phyloP scores from a whole-genome alignment of 2,888 invertebrate genomes.

The Nudaria mundana region DNA sequence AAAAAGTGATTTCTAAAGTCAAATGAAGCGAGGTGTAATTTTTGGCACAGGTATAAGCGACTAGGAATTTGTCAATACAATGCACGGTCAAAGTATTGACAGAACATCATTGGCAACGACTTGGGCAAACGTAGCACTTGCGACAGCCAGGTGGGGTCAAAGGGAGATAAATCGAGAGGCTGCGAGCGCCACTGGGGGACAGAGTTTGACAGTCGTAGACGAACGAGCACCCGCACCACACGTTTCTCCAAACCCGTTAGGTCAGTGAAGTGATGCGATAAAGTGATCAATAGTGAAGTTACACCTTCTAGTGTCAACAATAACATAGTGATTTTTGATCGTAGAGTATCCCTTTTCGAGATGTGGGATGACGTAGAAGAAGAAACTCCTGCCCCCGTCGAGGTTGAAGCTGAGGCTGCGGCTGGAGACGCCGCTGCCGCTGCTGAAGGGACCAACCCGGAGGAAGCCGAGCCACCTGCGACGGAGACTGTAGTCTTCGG shows the following conservation, averaged over 20 bases:
- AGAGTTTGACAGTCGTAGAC: constrained; percentile 64
- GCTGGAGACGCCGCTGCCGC: constrained; percentile 44
- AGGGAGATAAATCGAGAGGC: constrained; percentile 76
- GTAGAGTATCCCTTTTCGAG: constrained; percentile 61
- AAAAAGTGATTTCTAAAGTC: constrained; percentile 26
- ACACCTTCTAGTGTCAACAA: constrained; percentile 26
- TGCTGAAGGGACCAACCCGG: constrained; percentile 59
- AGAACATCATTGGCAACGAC: constrained; percentile 74
- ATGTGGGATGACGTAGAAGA: constrained; percentile 83
- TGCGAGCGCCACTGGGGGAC: constrained; percentile 53
- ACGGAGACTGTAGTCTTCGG: constrained; percentile 65
- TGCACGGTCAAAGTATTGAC: constrained; percentile 74
- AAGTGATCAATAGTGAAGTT: constrained; percentile 32
- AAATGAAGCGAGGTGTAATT: constrained; percentile 44
- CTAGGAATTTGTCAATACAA: constrained; percentile 61
- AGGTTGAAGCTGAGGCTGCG: constrained; percentile 39
- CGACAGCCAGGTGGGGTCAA: constrained; percentile 74
- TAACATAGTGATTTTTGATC: constrained; percentile 57
- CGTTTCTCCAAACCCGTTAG: constrained; percentile 68
- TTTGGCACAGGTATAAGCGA: constrained; percentile 65
- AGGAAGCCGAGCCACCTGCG: constrained; percentile 66
- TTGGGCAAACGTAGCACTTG: constrained; percentile 50
- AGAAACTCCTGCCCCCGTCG: constrained; percentile 53
- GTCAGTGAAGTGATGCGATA: constrained; percentile 50
- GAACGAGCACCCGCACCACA: constrained; percentile 72